Conservation (phyloP, 2,888 invertebrate genomes). For the Sthenelais limicola region DNA sequence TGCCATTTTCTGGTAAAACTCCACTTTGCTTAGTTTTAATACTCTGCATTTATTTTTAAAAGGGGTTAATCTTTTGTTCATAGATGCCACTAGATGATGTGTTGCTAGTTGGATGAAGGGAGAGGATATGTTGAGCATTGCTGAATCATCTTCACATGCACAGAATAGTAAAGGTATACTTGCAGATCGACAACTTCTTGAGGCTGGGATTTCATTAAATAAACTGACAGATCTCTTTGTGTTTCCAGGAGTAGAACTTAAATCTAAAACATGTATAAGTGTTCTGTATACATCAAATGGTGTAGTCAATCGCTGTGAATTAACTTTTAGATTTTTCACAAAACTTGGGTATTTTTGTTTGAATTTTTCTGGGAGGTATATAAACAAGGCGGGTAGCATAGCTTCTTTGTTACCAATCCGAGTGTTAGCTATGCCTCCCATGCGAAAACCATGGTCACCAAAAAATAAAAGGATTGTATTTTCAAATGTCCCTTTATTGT, state of each 20-base stretch:
- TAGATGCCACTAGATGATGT: no score
- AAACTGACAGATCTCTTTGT: neutral
- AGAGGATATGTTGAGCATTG: no score
- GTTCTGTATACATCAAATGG: slow-evolving; percentile 5
- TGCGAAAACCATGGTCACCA: slow-evolving; percentile 2
- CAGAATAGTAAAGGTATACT: slow-evolving; percentile 7
- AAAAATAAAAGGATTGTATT: neutral
- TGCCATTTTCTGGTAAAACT: no score
- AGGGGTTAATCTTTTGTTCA: no score
- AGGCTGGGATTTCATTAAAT: neutral
- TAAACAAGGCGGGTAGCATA: neutral
- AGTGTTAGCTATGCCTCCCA: neutral
- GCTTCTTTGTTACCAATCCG: neutral
- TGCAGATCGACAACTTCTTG: neutral
- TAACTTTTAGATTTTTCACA: neutral
- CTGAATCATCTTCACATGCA: no score
- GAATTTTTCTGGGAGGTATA: neutral
- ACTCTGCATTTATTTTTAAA: no score
- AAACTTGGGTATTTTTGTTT: neutral
- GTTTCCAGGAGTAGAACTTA: neutral
- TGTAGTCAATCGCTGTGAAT: slow-evolving; percentile 1
- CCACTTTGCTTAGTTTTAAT: no score
- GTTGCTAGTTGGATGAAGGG: no score
- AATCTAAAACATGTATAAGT: neutral
- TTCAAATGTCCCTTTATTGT: neutral